phyloP scores from a whole-genome alignment of 2,888 invertebrate genomes.

The Conus canariensis region DNA sequence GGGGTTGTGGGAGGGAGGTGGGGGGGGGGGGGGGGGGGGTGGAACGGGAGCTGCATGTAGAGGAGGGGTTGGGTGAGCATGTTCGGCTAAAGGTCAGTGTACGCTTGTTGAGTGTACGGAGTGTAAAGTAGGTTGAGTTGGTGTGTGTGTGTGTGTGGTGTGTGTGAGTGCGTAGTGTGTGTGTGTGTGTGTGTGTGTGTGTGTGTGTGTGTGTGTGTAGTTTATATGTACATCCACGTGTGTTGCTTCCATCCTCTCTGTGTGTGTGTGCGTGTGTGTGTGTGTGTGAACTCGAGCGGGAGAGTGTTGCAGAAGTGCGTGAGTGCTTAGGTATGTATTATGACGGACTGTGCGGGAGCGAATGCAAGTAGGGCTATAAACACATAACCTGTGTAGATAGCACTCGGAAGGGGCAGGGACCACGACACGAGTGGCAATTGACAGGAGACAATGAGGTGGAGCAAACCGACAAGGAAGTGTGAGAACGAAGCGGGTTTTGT shows the following conservation, averaged over 20 bases:
- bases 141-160: constrained; percentile 21
- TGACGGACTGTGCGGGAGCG: too few relatives aligned
- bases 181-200: constrained; percentile 15
- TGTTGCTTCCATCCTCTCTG: neutral
- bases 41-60: neutral
- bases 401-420: too few relatives aligned
- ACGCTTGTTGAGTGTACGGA: too few relatives aligned
- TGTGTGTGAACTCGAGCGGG: neutral
- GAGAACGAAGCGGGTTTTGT: too few relatives aligned
- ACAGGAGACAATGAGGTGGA: too few relatives aligned
- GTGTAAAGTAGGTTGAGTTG: neutral
- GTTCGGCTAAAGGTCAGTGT: too few relatives aligned
- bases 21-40: neutral
- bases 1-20: neutral
- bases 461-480: too few relatives aligned
- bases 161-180: constrained; percentile 14
- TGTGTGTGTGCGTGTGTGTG: constrained; percentile 7
- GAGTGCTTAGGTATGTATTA: too few relatives aligned
- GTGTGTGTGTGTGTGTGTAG: neutral
- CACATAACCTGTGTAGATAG: too few relatives aligned
- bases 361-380: too few relatives aligned
- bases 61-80: neutral
- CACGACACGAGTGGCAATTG: too few relatives aligned
- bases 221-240: neutral
- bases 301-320: neutral